These are phyloP conservation scores for Drosophila willistoni DNA, from an alignment of 1,140 invertebrate species.

Conservation along the genomic window DNA sequence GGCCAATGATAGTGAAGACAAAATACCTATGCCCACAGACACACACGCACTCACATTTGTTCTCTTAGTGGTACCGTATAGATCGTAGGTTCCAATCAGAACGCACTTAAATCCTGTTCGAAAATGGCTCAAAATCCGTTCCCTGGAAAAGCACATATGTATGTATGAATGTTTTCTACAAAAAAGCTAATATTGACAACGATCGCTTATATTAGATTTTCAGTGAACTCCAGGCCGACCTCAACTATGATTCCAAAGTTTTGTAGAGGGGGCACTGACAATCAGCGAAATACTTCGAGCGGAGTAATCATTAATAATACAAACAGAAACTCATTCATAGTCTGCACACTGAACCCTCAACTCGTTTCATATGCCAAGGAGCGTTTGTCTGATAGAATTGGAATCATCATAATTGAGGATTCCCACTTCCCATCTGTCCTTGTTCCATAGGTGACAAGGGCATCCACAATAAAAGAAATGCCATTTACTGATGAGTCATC, in stretches of 20 bases:
- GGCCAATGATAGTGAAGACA: too few relatives aligned
- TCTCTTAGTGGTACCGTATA: background rate
- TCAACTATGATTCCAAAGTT: too few relatives aligned
- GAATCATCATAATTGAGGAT: conserved; percentile 66
- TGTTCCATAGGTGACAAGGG: conserved; percentile 58
- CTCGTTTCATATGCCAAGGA: conserved; percentile 40
- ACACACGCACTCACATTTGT: too few relatives aligned
- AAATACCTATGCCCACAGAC: too few relatives aligned
- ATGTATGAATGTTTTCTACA: too few relatives aligned
- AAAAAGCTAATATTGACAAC: too few relatives aligned
- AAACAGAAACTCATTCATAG: conserved; percentile 76
- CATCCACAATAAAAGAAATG: conserved; percentile 76
- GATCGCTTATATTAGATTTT: too few relatives aligned
- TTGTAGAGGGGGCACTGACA: background rate
- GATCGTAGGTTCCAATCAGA: conserved; percentile 36
- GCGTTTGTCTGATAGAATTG: conserved; percentile 48
- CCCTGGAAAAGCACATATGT: too few relatives aligned
- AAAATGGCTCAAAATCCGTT: too few relatives aligned
- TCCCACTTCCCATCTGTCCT: conserved; percentile 6
- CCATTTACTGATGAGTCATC: conserved; percentile 82
- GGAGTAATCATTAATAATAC: conserved; percentile 73
- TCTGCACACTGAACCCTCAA: conserved; percentile 47
- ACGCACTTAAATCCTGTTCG: too few relatives aligned
- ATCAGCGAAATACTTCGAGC: background rate
- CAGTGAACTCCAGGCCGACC: too few relatives aligned